Conservation (phyloP, 2,888 invertebrate genomes). For the Andrena haemorrhoa region DNA sequence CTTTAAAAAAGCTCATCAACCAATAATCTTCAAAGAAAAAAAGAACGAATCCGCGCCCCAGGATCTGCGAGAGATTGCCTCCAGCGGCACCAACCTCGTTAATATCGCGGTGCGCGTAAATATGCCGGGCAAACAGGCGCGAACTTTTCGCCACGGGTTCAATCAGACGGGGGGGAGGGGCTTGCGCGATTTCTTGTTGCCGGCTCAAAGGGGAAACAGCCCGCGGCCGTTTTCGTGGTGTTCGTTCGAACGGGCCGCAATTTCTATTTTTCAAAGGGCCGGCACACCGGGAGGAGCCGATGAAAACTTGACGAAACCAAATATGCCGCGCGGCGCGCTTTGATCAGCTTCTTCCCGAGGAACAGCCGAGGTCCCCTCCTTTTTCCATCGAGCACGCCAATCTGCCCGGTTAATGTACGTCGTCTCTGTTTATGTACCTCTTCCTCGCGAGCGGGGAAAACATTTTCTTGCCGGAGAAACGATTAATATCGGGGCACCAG, state of each 20-base stretch:
- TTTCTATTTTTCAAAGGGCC: constrained; percentile 73
- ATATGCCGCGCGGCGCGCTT: constrained; percentile 69
- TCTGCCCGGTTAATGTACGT: constrained; percentile 58
- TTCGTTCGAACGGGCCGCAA: constrained; percentile 69
- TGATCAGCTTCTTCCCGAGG: constrained; percentile 66
- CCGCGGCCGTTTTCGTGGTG: constrained; percentile 61
- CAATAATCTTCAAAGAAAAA: too few species aligned
- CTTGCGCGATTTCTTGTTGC: constrained; percentile 61
- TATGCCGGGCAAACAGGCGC: constrained; percentile 57
- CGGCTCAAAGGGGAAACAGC: constrained; percentile 63
- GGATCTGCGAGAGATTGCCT: neutral
- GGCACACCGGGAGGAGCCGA: constrained; percentile 33
- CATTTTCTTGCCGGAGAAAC: constrained; percentile 26
- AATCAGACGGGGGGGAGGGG: constrained; percentile 47
- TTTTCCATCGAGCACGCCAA: constrained; percentile 51
- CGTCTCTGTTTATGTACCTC: constrained; percentile 69
- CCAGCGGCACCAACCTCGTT: constrained; percentile 44
- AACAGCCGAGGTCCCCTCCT: constrained; percentile 26
- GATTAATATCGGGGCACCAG: constrained; percentile 39
- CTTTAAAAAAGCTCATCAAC: neutral
- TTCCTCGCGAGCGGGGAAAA: constrained; percentile 48
- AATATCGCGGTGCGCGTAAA: constrained; percentile 50
- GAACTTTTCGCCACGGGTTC: constrained; percentile 58
- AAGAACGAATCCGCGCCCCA: neutral
- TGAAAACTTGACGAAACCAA: constrained; percentile 70